Conservation (phyloP, 2,797 vertebrate genomes). For the Taenioides sp. region DNA sequence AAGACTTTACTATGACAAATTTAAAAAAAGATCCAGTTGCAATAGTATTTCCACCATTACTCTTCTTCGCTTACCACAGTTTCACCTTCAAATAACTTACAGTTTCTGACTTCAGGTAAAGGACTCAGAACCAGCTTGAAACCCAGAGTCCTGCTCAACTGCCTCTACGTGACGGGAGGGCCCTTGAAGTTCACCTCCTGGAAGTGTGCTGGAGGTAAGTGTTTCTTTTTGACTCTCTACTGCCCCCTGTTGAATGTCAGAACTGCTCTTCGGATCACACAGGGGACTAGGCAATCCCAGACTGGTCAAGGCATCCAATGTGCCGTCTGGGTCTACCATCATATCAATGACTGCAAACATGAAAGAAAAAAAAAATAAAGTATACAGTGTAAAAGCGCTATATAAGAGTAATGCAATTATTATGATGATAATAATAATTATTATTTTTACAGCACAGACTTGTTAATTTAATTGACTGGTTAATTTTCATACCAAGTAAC, state of each 20-base stretch:
- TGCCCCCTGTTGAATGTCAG: constrained; percentile 61
- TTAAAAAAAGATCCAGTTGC: constrained; percentile 19
- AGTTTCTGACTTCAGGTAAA: constrained; percentile 35
- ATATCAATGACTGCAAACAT: constrained; percentile 85
- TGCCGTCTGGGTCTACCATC: constrained; percentile 96
- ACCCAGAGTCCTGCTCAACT: constrained; percentile 75
- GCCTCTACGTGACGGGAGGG: constrained; percentile 70
- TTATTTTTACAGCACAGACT: neutral
- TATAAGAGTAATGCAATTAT: neutral
- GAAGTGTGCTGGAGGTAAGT: constrained; percentile 22
- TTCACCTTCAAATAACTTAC: constrained; percentile 8
- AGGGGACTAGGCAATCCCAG: constrained; percentile 82
- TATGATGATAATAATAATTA: neutral
- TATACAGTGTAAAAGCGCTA: no score
- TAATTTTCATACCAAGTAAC: constrained; percentile 82
- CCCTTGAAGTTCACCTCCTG: constrained; percentile 55
- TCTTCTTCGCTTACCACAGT: constrained; percentile 10
- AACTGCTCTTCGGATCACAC: constrained; percentile 77
- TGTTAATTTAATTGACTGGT: neutral
- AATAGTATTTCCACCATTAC: constrained; percentile 18
- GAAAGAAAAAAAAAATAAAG: constrained; percentile 3
- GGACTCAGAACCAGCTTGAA: constrained; percentile 33
- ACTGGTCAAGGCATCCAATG: constrained; percentile 88
- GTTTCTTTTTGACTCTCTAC: constrained; percentile 28
- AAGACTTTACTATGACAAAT: constrained; percentile 22